Base-by-base conservation (phyloP, 1,140 invertebrate genomes). In the Samia ricini region DNA sequence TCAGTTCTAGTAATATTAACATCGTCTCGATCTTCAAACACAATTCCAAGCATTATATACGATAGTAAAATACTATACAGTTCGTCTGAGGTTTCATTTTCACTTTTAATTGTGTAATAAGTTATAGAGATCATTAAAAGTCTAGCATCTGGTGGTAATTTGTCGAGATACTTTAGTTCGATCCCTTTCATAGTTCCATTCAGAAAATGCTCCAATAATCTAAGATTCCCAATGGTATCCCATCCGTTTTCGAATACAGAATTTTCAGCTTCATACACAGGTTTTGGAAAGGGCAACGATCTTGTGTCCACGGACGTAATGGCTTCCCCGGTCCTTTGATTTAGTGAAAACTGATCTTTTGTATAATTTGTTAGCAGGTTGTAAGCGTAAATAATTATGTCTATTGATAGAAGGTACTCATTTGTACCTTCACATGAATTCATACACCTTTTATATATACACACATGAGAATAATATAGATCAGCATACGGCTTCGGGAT, bases 301-400 rank as follows among this genome's bases (percentile, higher is more conserved):
- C 8, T 51, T 22, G 3, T 20, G 24, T 51, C 19, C 52, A 23
- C 22, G 33, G 12, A 4, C 50, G 6, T 26, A 24, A 48, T 19
- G 19, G n/a, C 42, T 24, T 56, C 22, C 10, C 15, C 10, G 18
- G 58, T 58, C 49, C 64, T 60, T 20, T 36, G 42, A 21, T 64
- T 42, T 33, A 68, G 61, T n/a, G 15, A 55, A 20, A 72, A 66
- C 15, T 63, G 48, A 15, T 63, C 58, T 23, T 52, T 70, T 23
- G 64, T 54, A 58, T 69, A 82, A 60, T 82, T 77, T 19, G 72
- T 75, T 6, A 82, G 57, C 20, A 82, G 69, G 61, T 79, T 75
- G 51, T 63, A 77, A 4, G 72, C 75, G 36, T 82, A 82, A 60
- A 66, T 76, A 20, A 74, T 66, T 23, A 82, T 77, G 48, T 77